phyloP scores from a whole-genome alignment of 2,113 vertebrate species.

The Ellobius talpinus region DNA sequence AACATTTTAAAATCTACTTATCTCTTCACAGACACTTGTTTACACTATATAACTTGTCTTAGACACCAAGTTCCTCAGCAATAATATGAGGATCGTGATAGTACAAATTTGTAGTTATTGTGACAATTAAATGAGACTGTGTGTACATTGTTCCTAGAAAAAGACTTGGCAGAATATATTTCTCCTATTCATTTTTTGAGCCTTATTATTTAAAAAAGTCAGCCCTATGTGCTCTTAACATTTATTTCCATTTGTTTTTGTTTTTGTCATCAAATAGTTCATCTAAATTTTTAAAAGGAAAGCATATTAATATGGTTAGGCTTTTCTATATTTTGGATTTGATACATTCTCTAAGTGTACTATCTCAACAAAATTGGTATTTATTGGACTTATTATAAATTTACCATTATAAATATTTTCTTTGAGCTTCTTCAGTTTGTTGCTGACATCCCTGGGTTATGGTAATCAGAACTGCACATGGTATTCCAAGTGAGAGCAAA shows the following conservation, averaged over 20 bases:
- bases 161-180: not conserved
- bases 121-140: slow-evolving; percentile 22
- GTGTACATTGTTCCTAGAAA: not conserved
- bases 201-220: not conserved
- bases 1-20: not conserved
- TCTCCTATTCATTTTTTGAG: not conserved
- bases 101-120: not conserved
- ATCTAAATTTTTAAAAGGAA: not conserved
- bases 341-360: slow-evolving; percentile 8
- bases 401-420: slow-evolving; percentile 51
- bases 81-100: not conserved
- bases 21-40: not conserved
- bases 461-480: not conserved
- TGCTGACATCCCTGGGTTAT: not conserved
- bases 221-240: not conserved
- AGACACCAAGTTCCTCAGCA: not conserved
- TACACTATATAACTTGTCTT: not conserved
- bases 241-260: not conserved
- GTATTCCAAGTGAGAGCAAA: slow-evolving; percentile 12
- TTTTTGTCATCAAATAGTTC: slow-evolving; percentile 13
- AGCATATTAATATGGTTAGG: not conserved
- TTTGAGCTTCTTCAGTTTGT: slow-evolving; percentile 18
- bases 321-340: not conserved
- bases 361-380: not conserved
- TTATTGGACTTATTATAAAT: slow-evolving; percentile 28